Evolutionary conservation across 2,888 invertebrate species (phyloP), one percentile per base, ranked within the genome.

Genomic region (Acanthoscelides obtectus): DNA sequence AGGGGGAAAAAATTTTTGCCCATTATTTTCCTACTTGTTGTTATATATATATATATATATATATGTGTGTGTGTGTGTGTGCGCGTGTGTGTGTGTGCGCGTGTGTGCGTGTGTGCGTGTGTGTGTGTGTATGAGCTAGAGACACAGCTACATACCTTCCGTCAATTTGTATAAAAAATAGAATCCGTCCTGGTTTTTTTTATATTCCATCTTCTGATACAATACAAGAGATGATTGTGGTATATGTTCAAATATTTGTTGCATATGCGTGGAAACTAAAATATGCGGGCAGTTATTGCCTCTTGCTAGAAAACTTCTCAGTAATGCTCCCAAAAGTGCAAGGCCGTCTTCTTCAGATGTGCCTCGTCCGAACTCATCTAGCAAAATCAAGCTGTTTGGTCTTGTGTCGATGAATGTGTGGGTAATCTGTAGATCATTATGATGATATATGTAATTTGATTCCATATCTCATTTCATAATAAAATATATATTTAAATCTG

Each of bases 301-400:
- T 71, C 88, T 85, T 70, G 87, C 86, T 67, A 92, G 83, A 84
- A 95, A 93, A 78, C 91, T 87, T 77, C 89, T 89, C 68, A 96
- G 83, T 64, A 90, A 89, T 0, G 93, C 89, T 0, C 90, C 88
- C 21, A 96, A 86, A 45, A 97, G 84, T 0, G 94, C 88, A 64
- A 92, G 84, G 0, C 96, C 96, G 84, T 96, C 96, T 1, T 88
- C 86, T 82, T 91, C 89, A 0, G 89, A 86, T 0, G 97, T 96
- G 73, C 96, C 95, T 83, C 93, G 92, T 2, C 96, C 97, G 86
- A 97, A 95, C 86, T 97, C 97, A 85, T 98, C 97, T 64, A 97
- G 87, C 27, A 97, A 86, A 0, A 97, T 87, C 2, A 98, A 85
- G 0, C 95, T 94, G 74, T 87, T 86, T 0, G 87, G 83, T 0